Evolutionary conservation across 2,888 invertebrate species (phyloP), one percentile per base, ranked within the genome.

Genomic region (Diplolepis rosae): DNA sequence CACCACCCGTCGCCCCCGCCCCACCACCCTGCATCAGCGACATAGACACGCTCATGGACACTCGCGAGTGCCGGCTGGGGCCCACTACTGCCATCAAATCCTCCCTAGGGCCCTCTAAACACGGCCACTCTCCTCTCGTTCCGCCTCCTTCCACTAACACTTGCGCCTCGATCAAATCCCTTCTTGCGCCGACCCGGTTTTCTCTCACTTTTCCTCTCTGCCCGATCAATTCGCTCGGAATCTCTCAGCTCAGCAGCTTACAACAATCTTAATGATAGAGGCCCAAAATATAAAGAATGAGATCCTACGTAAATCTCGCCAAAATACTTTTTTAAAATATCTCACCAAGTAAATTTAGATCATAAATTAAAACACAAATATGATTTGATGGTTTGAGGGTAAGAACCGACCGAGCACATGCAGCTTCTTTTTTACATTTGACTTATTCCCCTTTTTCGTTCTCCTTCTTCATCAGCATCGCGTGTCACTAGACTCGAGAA

Each of bases 31-130:
- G 90, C 89, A 90, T 89, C 80, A 90, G 84, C 80, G 93, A 92
- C 94, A 94, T 94, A 89, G 95, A 95, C 91, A 95, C 95, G 92
- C 95, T 95, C 95, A 95, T 95, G 91, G 95, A 94, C 92, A 94
- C 94, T 92, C 95, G 93, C 90, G 95, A 94, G 94, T 96, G 96
- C 93, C 96, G 94, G 92, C 95, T 94, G 89, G 95, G 95, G 92
- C 94, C 94, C 90, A 94, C 94, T 91, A 94, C 94, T 92, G 94
- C 94, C 94, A 95, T 95, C 91, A 92, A 92, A 82, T 77, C 79
- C 75, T 65, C 42, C 69, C 74, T 65, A 70, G 45, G 71, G 69
- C 71, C 72, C 71, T 68, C 66, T 71, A 74, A 72, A 61, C 72
- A 50, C 74, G 22, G 39, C 35, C 39, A 61, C 61, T 61, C 39